A percentile compares a stretch with the other conserved stretches of the same genome.
phyloP scores from a whole-genome alignment of 2,888 invertebrate genomes.

The Pristionchus japonicus region DNA sequence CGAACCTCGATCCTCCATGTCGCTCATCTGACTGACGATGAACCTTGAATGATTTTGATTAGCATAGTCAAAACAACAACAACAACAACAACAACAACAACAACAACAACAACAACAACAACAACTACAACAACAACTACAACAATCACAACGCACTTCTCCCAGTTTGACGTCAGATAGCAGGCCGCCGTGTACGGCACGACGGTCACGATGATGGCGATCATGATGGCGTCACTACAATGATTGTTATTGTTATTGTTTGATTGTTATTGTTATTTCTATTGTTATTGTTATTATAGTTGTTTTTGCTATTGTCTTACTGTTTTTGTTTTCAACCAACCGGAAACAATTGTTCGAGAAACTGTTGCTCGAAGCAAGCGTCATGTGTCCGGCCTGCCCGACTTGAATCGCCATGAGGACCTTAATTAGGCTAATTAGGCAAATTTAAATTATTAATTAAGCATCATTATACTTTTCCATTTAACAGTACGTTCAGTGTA shows the following conservation, averaged over 20 bases:
- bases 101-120: too few relatives aligned
- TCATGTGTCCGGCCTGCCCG: slow-evolving; percentile 20
- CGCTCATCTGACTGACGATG: slow-evolving; percentile 17
- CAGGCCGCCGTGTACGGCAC: slow-evolving; percentile 5
- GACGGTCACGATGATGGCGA: neutral
- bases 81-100: too few relatives aligned
- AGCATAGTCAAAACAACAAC: too few relatives aligned
- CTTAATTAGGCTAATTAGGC: neutral
- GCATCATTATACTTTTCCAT: too few relatives aligned
- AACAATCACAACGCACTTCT: neutral
- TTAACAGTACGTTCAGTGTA: too few relatives aligned
- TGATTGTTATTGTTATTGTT: neutral
- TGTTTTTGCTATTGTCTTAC: neutral
- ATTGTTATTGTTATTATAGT: too few relatives aligned
- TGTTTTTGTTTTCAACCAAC: too few relatives aligned
- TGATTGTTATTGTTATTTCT: too few relatives aligned
- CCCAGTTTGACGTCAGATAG: slow-evolving; percentile 7
- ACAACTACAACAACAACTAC: too few relatives aligned
- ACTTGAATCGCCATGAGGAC: slow-evolving; percentile 8
- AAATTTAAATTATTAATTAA: too few relatives aligned
- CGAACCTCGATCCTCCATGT: slow-evolving; percentile 38
- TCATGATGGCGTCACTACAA: slow-evolving; percentile 11
- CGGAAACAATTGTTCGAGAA: slow-evolving; percentile 34
- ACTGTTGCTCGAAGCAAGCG: neutral
- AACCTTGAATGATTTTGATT: neutral